Conservation (phyloP, 2,888 invertebrate species). For the Drosophila incognita region DNA sequence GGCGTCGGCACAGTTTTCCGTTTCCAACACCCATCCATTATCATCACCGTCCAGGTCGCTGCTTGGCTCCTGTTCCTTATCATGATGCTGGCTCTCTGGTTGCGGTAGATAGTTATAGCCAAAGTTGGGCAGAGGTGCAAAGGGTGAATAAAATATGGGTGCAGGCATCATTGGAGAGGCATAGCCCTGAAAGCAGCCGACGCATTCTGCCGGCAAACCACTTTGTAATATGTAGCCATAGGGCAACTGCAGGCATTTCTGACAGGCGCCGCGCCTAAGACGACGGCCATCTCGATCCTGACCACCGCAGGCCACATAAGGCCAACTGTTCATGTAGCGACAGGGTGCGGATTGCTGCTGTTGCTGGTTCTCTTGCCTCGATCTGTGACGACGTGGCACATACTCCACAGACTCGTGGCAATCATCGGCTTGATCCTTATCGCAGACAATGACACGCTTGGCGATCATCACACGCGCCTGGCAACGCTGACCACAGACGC, state of each 20-base stretch:
- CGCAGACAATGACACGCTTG: slow-evolving; percentile 66
- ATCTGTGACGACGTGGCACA: slow-evolving; percentile 54
- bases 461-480: slow-evolving; percentile 79
- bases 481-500: slow-evolving; percentile 81
- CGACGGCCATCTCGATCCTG: slow-evolving; percentile 3
- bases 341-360: slow-evolving; percentile 29
- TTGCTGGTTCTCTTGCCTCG: background rate
- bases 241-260: slow-evolving; percentile 54
- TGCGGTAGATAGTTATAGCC: slow-evolving; percentile 17
- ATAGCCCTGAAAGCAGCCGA: slow-evolving; percentile 44
- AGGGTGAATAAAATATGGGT: slow-evolving; percentile 31
- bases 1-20: slow-evolving; percentile 57
- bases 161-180: slow-evolving; percentile 37
- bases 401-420: slow-evolving; percentile 75
- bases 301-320: slow-evolving; percentile 58
- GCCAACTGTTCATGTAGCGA: slow-evolving; percentile 59
- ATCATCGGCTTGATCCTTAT: slow-evolving; percentile 43
- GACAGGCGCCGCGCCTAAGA: slow-evolving; percentile 44
- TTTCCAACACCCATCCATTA: slow-evolving; percentile 43
- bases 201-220: slow-evolving; percentile 66
- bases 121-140: slow-evolving; percentile 19
- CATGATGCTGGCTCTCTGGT: background rate
- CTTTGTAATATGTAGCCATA: slow-evolving; percentile 61
- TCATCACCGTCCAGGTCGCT: slow-evolving; percentile 8
- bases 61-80: background rate